phyloP scores from a whole-genome alignment of 2,113 vertebrate genomes.

The Noturus placidus region DNA sequence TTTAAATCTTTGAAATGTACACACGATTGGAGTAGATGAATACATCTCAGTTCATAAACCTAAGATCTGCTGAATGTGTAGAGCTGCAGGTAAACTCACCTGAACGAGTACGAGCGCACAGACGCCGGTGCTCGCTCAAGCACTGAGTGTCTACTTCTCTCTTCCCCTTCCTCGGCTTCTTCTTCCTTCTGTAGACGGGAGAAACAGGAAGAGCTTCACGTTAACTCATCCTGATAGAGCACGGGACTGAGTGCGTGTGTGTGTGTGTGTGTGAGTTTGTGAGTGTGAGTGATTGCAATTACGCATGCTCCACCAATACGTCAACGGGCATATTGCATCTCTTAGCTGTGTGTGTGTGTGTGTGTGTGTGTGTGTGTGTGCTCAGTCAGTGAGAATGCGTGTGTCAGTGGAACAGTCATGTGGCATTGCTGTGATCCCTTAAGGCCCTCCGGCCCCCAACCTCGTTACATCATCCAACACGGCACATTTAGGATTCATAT shows the following conservation, averaged over 20 bases:
- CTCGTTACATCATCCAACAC: slow-evolving; percentile 9
- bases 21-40: not conserved
- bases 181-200: slow-evolving; percentile 40
- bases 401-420: slow-evolving; percentile 25
- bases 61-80: not conserved
- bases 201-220: slow-evolving; percentile 13
- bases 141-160: slow-evolving; percentile 62
- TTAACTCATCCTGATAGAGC: slow-evolving; percentile 38
- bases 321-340: not conserved
- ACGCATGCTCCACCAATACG: not conserved
- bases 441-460: not conserved
- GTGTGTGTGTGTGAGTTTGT: not conserved
- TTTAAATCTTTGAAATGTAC: not conserved
- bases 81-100: slow-evolving; percentile 57
- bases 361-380: slow-evolving; percentile 28
- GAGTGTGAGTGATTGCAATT: not conserved
- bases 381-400: slow-evolving; percentile 20
- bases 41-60: not conserved
- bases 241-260: not conserved
- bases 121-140: slow-evolving; percentile 69
- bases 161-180: slow-evolving; percentile 59
- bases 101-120: slow-evolving; percentile 71
- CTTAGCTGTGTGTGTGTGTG: slow-evolving; percentile 16
- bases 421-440: slow-evolving; percentile 36
- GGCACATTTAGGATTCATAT: not conserved